Conservation (phyloP, 1,140 invertebrate species). For the Eulimnadia texana region DNA sequence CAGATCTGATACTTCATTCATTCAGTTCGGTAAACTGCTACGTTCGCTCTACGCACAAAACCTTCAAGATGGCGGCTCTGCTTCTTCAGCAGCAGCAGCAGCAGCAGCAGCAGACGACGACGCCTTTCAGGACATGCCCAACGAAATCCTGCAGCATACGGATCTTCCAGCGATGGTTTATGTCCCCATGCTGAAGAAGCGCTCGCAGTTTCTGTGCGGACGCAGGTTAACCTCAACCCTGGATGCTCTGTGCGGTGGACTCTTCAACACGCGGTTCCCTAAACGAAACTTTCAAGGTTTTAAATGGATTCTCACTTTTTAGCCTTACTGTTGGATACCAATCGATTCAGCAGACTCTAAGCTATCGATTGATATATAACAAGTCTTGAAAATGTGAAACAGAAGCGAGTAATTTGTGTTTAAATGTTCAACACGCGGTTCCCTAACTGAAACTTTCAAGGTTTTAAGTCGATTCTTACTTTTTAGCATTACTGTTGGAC, state of each 20-base stretch:
- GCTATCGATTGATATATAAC: too few species aligned
- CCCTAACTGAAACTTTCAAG: conserved; percentile 23
- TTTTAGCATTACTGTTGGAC: not conserved
- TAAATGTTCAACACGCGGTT: conserved; percentile 31
- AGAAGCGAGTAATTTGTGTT: too few species aligned
- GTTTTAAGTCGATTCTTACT: not conserved
- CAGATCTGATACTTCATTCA: not conserved
- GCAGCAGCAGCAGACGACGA: not conserved
- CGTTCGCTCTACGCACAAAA: not conserved
- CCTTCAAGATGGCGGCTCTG: too few species aligned
- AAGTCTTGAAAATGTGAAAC: too few species aligned
- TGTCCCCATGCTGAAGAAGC: not conserved
- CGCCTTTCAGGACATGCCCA: not conserved
- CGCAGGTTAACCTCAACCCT: conserved; percentile 28
- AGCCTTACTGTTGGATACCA: not conserved
- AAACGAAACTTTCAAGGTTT: conserved; percentile 19
- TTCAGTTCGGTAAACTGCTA: not conserved
- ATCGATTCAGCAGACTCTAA: too few species aligned
- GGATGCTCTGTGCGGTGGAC: conserved; percentile 28
- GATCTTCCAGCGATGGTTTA: not conserved
- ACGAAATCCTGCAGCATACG: not conserved
- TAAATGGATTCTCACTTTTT: not conserved
- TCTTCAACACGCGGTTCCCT: conserved; percentile 31
- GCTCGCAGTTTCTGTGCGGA: conserved; percentile 24
- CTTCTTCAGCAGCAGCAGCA: too few species aligned